These are phyloP conservation scores for Pionites leucogaster DNA, from an alignment of 2,113 vertebrate species.

Conservation along the genomic window DNA sequence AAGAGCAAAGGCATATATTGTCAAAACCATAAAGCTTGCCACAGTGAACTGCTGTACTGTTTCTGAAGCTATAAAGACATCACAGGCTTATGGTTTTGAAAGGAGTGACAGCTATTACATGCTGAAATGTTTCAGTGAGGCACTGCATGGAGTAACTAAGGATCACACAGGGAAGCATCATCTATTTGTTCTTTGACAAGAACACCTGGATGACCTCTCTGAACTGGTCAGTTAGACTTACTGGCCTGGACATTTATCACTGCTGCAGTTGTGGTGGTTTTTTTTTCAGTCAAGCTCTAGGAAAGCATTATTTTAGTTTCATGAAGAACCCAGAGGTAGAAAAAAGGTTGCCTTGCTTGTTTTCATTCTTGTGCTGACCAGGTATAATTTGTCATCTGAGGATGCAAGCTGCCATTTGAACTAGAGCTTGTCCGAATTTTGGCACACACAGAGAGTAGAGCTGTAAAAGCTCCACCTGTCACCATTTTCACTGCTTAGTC, in stretches of 20 bases:
- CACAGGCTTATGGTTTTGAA: slow-evolving; percentile 36
- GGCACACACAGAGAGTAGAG: slow-evolving; percentile 1
- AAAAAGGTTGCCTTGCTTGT: background rate
- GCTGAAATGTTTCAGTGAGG: slow-evolving; percentile 38
- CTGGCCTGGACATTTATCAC: slow-evolving; percentile 25
- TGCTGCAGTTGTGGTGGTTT: background rate
- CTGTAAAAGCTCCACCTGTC: slow-evolving; percentile 46
- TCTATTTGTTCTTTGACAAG: slow-evolving; percentile 45
- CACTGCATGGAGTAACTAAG: background rate
- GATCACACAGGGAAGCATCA: slow-evolving; percentile 25
- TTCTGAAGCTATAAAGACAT: slow-evolving; percentile 61
- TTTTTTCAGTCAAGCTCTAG: background rate
- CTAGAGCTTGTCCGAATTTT: slow-evolving; percentile 29
- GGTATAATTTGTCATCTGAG: slow-evolving; percentile 45
- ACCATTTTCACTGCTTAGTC: background rate
- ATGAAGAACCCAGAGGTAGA: background rate
- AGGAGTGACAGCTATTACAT: slow-evolving; percentile 62
- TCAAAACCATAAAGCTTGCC: slow-evolving; percentile 63
- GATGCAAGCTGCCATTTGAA: slow-evolving; percentile 34
- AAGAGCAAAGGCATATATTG: slow-evolving; percentile 63
- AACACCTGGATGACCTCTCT: slow-evolving; percentile 51
- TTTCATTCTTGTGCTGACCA: slow-evolving; percentile 14
- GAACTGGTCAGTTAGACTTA: slow-evolving; percentile 30
- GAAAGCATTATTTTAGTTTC: background rate
- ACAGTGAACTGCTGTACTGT: slow-evolving; percentile 34